phyloP scores from a whole-genome alignment of 2,888 invertebrate genomes.

The Noctua fimbriata region DNA sequence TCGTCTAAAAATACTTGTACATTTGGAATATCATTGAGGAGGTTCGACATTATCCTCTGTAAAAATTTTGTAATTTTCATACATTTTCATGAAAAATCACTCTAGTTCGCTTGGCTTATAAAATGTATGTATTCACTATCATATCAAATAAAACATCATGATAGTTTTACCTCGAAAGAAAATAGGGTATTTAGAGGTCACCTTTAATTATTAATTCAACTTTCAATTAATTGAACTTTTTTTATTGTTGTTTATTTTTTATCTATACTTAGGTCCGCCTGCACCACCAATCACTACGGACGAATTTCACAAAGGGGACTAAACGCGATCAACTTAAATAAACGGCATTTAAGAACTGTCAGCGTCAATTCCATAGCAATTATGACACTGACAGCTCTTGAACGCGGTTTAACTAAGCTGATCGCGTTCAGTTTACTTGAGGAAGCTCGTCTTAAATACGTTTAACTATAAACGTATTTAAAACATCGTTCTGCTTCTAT shows the following conservation, averaged over 20 bases:
- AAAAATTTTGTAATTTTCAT: not conserved
- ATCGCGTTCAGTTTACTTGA: not conserved
- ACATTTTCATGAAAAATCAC: conserved; percentile 35
- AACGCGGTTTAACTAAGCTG: not conserved
- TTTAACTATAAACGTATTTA: not conserved
- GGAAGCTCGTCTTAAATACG: not conserved
- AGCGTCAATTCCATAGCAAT: not conserved
- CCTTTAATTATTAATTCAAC: conserved; percentile 3
- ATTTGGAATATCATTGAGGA: no score
- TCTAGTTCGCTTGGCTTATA: conserved; percentile 63
- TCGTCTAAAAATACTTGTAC: no score
- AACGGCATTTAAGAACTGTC: not conserved
- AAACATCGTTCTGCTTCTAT: not conserved
- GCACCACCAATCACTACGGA: not conserved
- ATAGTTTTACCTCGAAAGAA: conserved; percentile 13
- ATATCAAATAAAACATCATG: conserved; percentile 15
- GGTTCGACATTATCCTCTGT: no score
- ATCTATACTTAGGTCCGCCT: conserved; percentile 33
- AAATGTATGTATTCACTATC: conserved; percentile 53
- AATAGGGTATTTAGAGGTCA: conserved; percentile 28
- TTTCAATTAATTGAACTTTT: conserved; percentile 8
- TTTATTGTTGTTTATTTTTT: conserved; percentile 30
- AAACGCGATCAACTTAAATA: not conserved
- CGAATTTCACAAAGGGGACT: not conserved
- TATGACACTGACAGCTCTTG: not conserved